Evolutionary conservation across 2,888 invertebrate genomes (phyloP), one percentile per base, ranked within the genome.

Genomic region (Drosophila meridionalis): DNA sequence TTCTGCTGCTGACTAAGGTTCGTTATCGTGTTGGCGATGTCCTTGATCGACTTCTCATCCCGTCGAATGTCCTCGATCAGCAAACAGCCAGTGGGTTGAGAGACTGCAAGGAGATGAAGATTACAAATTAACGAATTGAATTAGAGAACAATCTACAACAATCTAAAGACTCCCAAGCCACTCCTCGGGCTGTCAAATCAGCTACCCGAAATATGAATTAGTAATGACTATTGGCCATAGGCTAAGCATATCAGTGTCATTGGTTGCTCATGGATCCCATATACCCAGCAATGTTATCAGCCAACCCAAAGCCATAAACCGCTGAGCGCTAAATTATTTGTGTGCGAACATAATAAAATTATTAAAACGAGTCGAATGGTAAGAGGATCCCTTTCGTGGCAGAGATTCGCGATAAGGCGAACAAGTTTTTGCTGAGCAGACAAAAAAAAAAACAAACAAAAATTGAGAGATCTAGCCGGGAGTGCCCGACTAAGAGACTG

Each of bases 21-120:
- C 12, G 97, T 97, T 81, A 97, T 94, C 26, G 97, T 97, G 59
- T 96, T 97, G 4, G 97, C 97, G 83, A 97, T 97, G 92, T 97
- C 97, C 78, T 97, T 95, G 77, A 97, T 94, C 71, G 97, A 94
- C 90, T 97, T 96, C 88, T 96, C 97, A 90, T 95, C 95, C 34
- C 95, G 94, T 71, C 95, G 94, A 57, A 92, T 92, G 69, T 93
- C 92, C 79, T 93, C 93, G 67, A 93, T 93, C 50, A 93, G 82
- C 38, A 93, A 79, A 66, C 93, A 92, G 42, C 83, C 76, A 3
- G 69, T 79, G 52, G 92, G 86, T 70, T 92, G 89, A n/a, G 91
- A 89, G 80, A 90, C 91, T 92, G 82, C 7, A 85, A 48, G 32
- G 2, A 32, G 32, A 40, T 32, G 4, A 20, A 20, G 20, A 34